A percentile compares a stretch with the other conserved stretches of the same genome.
Evolutionary conservation across 2,113 vertebrate species (phyloP).

Genomic region (Plecotus auritus): DNA sequence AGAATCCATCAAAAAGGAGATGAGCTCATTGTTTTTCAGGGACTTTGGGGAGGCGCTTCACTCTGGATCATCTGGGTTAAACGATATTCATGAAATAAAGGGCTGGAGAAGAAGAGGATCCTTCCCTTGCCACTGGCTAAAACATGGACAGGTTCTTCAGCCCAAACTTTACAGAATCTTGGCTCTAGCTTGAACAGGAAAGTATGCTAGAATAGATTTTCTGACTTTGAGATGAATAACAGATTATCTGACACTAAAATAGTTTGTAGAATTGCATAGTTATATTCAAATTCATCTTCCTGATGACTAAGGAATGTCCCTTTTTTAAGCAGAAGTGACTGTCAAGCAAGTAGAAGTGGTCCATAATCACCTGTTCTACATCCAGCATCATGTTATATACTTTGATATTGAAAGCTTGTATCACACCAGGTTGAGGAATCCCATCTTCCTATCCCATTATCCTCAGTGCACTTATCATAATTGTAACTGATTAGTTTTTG

Average conservation of each 20-base stretch:
- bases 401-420: background rate
- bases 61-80: background rate
- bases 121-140: background rate
- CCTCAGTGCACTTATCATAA: background rate
- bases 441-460: background rate
- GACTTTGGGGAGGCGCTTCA: background rate
- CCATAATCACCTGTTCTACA: background rate
- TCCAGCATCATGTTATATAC: background rate
- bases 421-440: background rate
- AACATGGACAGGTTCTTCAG: background rate
- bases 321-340: background rate
- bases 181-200: background rate
- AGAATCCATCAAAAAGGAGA: background rate
- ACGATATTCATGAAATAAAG: background rate
- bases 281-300: background rate
- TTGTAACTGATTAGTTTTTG: background rate
- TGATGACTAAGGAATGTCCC: background rate
- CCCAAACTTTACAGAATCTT: background rate
- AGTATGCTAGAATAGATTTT: background rate
- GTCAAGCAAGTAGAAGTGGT: background rate
- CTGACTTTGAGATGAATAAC: background rate
- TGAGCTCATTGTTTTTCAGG: background rate
- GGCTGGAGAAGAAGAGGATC: background rate
- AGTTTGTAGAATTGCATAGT: background rate
- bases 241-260: background rate